Percentiles rank a stretch among this genome's conserved stretches.
Evolutionary conservation across 2,888 invertebrate genomes (phyloP).

Genomic region (Anarsia innoxiella): DNA sequence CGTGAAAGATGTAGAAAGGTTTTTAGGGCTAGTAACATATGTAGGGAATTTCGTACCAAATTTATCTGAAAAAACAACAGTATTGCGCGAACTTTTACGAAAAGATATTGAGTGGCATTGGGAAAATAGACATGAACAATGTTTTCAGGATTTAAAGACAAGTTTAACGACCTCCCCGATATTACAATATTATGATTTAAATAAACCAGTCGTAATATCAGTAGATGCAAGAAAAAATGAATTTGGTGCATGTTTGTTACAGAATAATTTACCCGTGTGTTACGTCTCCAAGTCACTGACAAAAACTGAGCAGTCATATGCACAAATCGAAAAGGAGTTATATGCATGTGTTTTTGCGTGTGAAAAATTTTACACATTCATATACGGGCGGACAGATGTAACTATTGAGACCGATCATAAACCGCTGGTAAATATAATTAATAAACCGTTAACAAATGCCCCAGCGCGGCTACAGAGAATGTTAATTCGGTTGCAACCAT

Average conservation of each 20-base stretch:
- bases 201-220: constrained; percentile 6
- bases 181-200: constrained; percentile 6
- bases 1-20: constrained; percentile 5
- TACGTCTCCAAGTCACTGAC: constrained; percentile 16
- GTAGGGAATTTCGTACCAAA: constrained; percentile 7
- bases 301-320: constrained; percentile 16
- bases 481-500: constrained; percentile 20
- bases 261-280: constrained; percentile 14
- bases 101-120: constrained; percentile 3
- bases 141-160: constrained; percentile 21
- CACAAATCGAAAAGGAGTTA: constrained; percentile 20
- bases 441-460: constrained; percentile 16
- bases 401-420: constrained; percentile 19
- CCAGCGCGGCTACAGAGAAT: constrained; percentile 20
- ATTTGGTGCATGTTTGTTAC: constrained; percentile 7
- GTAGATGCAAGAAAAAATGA: constrained; percentile 8
- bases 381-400: constrained; percentile 15
- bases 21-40: constrained; percentile 7
- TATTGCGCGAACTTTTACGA: constrained; percentile 5
- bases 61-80: constrained; percentile 8
- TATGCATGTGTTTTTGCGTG: constrained; percentile 19
- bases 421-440: constrained; percentile 16
- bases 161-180: constrained; percentile 3
- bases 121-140: constrained; percentile 16
- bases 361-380: constrained; percentile 15